Conservation (phyloP, 1,140 invertebrate species). For the Tribolium madens region DNA sequence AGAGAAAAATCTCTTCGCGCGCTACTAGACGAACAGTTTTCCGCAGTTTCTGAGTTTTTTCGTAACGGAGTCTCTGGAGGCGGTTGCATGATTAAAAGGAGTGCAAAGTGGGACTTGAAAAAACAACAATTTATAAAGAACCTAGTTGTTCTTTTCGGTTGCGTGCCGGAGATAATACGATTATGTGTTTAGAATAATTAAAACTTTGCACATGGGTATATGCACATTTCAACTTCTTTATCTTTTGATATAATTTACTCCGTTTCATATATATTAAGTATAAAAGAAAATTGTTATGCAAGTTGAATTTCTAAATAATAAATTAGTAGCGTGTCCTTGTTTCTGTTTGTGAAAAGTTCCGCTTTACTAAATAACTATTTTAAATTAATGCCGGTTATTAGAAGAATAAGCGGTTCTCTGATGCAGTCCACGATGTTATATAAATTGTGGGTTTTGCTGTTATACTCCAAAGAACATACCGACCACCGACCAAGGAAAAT, state of each 20-base stretch:
- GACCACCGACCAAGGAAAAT: slow-evolving; percentile 1
- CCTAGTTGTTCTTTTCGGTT: slow-evolving; percentile 42
- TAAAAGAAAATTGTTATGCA: slow-evolving; percentile 40
- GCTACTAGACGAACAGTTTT: background rate
- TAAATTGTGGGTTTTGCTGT: slow-evolving; percentile 43
- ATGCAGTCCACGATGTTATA: slow-evolving; percentile 39
- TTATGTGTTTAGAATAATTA: slow-evolving; percentile 44
- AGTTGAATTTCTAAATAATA: slow-evolving; percentile 45
- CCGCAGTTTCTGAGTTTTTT: slow-evolving; percentile 1
- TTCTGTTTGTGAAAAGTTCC: slow-evolving; percentile 47
- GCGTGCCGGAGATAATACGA: slow-evolving; percentile 30
- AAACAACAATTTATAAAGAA: slow-evolving; percentile 19
- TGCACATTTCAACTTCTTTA: slow-evolving; percentile 33
- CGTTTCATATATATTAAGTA: slow-evolving; percentile 19
- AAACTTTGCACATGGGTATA: slow-evolving; percentile 37
- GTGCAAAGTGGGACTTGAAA: slow-evolving; percentile 17
- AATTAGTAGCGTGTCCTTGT: slow-evolving; percentile 46
- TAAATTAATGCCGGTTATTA: slow-evolving; percentile 47
- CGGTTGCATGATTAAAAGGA: slow-evolving; percentile 34
- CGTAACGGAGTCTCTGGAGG: background rate
- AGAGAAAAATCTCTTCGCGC: background rate
- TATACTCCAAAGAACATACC: slow-evolving; percentile 37
- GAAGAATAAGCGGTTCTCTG: slow-evolving; percentile 41
- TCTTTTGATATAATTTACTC: slow-evolving; percentile 41
- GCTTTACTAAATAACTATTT: slow-evolving; percentile 47